Evolutionary conservation across 2,797 vertebrate species (phyloP), one percentile per base, ranked within the genome.

Genomic region (Channa striata): DNA sequence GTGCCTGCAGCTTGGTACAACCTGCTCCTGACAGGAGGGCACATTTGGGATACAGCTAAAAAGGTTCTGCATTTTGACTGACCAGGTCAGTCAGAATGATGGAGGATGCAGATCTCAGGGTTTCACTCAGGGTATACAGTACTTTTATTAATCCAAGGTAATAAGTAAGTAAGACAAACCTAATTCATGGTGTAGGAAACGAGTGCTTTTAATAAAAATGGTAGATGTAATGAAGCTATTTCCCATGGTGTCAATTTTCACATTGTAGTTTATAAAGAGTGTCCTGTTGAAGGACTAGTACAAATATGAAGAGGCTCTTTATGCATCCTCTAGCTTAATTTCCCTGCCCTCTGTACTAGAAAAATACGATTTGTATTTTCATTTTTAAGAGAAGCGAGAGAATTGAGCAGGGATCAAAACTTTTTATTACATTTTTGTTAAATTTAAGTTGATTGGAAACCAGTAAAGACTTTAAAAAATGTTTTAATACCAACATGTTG

Each of bases 171-270:
- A 56, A 37, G 17, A 44, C 16, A 21, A 50, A 20, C 4, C 25
- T n/a, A 53, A 65, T 20, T 19, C 3, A 8, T 37, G 23, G 36
- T 0, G 11, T n/a, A 58, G 39, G 8, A 11, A 37, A 63, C 72
- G 16, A 53, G 40, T 2, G 37, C 36, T 43, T 59, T 21, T 68
- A 39, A 16, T 61, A 49, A 73, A 48, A 66, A 37, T 48, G 37
- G 34, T 57, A 59, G 70, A 77, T 47, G 60, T 14, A 43, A 48
- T 59, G 73, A 77, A 1, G 39, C 64, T 69, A 61, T 81, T 79
- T 86, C 71, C 75, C 83, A 78, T 39, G 13, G 68, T 77, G 77
- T 77, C 61, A 36, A 67, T 80, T 80, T 83, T 51, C 63, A 63
- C 71, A 59, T 61, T 68, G 49, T 61, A 64, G 72, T 68, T 19